phyloP scores from a whole-genome alignment of 1,140 invertebrate species.

The Drosophila pallidifrons region DNA sequence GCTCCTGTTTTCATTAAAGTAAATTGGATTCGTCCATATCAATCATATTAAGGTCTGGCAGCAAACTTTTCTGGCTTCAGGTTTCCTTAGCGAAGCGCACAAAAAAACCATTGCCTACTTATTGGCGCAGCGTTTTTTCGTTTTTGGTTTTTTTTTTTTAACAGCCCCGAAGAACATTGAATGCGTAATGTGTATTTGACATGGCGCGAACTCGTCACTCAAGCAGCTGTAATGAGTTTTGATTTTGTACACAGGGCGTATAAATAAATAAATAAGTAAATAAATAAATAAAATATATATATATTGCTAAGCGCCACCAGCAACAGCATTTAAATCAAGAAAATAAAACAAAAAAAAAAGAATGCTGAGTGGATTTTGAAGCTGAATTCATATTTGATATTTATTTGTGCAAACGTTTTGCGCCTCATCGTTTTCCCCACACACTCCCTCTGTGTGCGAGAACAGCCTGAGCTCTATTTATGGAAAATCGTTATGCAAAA shows the following conservation, averaged over 20 bases:
- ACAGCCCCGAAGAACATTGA: background rate
- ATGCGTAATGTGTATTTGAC: constrained; percentile 4
- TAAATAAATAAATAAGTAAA: constrained; percentile 39
- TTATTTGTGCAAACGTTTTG: constrained; percentile 68
- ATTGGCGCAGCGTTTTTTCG: constrained; percentile 12
- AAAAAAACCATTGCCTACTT: constrained; percentile 47
- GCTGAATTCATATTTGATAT: constrained; percentile 71
- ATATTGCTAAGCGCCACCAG: constrained; percentile 11
- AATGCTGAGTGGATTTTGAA: constrained; percentile 50
- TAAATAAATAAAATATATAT: constrained; percentile 31
- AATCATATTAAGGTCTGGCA: constrained; percentile 7
- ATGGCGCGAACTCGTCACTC: constrained; percentile 6
- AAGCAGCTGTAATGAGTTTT: constrained; percentile 49
- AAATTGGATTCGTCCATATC: constrained; percentile 6
- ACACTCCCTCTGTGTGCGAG: background rate
- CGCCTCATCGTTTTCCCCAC: constrained; percentile 20
- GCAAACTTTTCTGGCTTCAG: constrained; percentile 8
- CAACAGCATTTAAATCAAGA: constrained; percentile 20
- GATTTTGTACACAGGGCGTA: constrained; percentile 45
- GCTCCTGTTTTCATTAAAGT: background rate
- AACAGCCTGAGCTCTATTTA: constrained; percentile 28
- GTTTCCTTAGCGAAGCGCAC: background rate
- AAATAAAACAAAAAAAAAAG: background rate
- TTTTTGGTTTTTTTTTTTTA: background rate
- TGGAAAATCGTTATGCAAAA: constrained; percentile 27